phyloP scores from a whole-genome alignment of 2,113 vertebrate genomes.

The Amazona guildingii region DNA sequence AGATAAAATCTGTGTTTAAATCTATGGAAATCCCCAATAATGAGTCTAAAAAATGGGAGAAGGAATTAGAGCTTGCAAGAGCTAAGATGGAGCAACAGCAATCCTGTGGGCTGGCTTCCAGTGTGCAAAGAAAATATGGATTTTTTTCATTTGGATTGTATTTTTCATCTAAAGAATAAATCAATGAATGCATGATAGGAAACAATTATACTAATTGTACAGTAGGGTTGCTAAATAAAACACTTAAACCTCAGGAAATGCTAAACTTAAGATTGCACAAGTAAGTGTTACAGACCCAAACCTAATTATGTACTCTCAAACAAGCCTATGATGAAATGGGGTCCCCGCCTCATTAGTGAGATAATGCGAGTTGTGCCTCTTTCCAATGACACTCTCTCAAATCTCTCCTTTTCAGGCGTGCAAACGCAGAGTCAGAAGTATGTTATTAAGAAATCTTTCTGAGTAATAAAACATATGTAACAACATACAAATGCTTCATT shows the following conservation, averaged over 20 bases:
- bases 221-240: slow-evolving; percentile 11
- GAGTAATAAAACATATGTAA: not conserved
- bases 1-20: not conserved
- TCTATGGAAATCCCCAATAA: not conserved
- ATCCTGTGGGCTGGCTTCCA: not conserved
- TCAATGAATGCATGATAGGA: not conserved
- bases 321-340: not conserved
- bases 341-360: not conserved
- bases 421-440: not conserved
- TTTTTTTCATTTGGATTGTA: not conserved
- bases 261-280: slow-evolving; percentile 3
- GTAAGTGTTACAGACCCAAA: not conserved
- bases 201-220: slow-evolving; percentile 17
- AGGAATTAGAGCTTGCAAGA: not conserved
- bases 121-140: not conserved
- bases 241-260: slow-evolving; percentile 33
- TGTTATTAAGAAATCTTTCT: not conserved
- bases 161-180: slow-evolving; percentile 14
- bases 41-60: not conserved
- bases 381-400: not conserved
- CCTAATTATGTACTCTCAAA: not conserved
- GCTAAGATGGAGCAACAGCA: not conserved
- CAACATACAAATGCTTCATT: not conserved
- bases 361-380: not conserved
- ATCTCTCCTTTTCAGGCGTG: not conserved